phyloP scores from a whole-genome alignment of 2,113 vertebrate species.

The Ifrita kowaldi region DNA sequence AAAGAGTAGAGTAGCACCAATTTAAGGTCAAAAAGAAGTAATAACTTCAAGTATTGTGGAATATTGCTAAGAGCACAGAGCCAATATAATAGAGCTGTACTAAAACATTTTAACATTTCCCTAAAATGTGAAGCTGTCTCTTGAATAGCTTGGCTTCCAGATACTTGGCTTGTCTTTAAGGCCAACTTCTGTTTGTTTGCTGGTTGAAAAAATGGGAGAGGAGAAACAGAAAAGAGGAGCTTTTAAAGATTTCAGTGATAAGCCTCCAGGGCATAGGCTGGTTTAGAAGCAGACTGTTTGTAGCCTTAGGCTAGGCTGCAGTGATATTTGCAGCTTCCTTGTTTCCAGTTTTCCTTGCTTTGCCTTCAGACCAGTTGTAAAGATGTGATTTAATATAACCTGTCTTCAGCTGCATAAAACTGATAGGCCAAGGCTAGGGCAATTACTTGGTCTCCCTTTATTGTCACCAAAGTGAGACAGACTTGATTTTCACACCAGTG shows the following conservation, averaged over 20 bases:
- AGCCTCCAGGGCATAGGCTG: background rate
- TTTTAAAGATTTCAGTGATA: background rate
- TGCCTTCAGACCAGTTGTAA: background rate
- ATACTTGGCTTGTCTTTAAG: background rate
- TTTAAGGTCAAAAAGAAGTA: background rate
- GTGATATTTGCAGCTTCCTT: background rate
- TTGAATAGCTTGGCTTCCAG: background rate
- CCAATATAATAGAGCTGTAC: background rate
- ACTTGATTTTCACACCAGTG: background rate
- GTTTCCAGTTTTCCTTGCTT: background rate
- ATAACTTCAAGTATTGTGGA: background rate
- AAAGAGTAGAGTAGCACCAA: background rate
- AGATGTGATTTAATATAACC: background rate
- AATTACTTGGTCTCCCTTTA: background rate
- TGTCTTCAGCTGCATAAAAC: background rate
- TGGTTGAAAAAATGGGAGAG: background rate
- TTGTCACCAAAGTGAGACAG: background rate
- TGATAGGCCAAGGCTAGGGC: background rate
- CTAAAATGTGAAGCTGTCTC: background rate
- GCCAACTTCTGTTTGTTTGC: background rate
- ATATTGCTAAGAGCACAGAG: background rate
- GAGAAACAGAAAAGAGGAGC: background rate
- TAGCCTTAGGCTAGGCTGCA: background rate
- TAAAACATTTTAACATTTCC: background rate
- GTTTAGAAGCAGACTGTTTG: background rate